A percentile compares a stretch with the other conserved stretches of the same genome.
Evolutionary conservation across 2,113 vertebrate species (phyloP).

Genomic region (Pelecanus crispus): DNA sequence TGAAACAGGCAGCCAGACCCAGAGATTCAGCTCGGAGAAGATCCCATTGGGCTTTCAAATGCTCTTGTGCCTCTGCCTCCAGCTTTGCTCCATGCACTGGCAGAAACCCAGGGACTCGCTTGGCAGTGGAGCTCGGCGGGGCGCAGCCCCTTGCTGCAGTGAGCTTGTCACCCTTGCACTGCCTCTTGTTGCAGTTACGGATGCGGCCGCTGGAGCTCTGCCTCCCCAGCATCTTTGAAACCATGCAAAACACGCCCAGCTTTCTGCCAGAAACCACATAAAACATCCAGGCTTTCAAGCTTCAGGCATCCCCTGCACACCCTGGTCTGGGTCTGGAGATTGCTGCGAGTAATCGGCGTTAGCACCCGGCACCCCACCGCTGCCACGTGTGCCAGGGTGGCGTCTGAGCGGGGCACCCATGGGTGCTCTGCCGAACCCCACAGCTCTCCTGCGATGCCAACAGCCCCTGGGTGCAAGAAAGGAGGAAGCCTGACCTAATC

Average conservation of each 20-base stretch:
- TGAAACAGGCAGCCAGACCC: not conserved
- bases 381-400: not conserved
- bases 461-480: too few species aligned
- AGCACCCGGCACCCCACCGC: accelerated
- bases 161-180: accelerated
- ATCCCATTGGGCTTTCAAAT: accelerated
- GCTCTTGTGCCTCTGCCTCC: not conserved
- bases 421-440: not conserved
- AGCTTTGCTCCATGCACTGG: accelerated
- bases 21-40: not conserved
- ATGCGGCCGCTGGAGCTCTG: not conserved
- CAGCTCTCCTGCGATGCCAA: not conserved
- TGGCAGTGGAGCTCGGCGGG: not conserved
- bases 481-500: not conserved
- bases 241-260: accelerated
- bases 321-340: not conserved
- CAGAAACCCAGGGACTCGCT: accelerated
- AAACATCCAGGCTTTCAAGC: too few species aligned
- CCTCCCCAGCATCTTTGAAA: not conserved
- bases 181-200: not conserved
- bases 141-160: not conserved
- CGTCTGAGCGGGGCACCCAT: accelerated
- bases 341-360: not conserved
- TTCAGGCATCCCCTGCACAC: not conserved
- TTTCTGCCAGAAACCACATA: not conserved